These are phyloP conservation scores for Mastacembelus armatus DNA, from an alignment of 2,797 vertebrate species.

Conservation along the genomic window DNA sequence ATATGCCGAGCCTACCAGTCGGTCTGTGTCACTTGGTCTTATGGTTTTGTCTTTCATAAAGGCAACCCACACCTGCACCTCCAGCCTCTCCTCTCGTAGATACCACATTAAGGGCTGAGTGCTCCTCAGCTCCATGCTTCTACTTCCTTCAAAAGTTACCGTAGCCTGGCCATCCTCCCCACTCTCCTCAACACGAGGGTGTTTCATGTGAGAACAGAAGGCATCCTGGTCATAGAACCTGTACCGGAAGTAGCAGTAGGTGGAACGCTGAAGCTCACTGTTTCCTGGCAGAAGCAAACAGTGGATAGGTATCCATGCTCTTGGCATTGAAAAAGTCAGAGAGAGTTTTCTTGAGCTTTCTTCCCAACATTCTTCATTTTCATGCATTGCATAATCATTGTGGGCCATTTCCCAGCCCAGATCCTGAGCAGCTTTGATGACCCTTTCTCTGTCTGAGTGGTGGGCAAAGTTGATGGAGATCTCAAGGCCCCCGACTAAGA, in stretches of 20 bases:
- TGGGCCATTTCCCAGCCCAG: slow-evolving; percentile 84
- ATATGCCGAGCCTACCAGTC: slow-evolving; percentile 92
- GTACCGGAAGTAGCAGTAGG: slow-evolving; percentile 93
- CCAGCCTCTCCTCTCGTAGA: slow-evolving; percentile 91
- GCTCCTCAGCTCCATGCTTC: slow-evolving; percentile 79
- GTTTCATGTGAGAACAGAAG: slow-evolving; percentile 87
- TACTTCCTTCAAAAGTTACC: slow-evolving; percentile 84
- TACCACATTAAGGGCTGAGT: slow-evolving; percentile 91
- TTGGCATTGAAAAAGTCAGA: slow-evolving; percentile 86
- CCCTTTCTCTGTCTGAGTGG: slow-evolving; percentile 87
- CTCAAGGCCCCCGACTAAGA: slow-evolving; percentile 91
- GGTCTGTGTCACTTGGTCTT: slow-evolving; percentile 90
- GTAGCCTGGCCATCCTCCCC: slow-evolving; percentile 69
- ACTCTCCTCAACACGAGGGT: slow-evolving; percentile 79
- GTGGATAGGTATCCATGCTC: slow-evolving; percentile 89
- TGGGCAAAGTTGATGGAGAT: slow-evolving; percentile 88
- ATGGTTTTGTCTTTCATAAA: slow-evolving; percentile 85
- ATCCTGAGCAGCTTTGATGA: slow-evolving; percentile 85
- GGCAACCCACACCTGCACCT: slow-evolving; percentile 94
- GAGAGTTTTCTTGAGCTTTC: slow-evolving; percentile 44
- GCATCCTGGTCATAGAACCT: slow-evolving; percentile 89
- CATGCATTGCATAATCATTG: slow-evolving; percentile 34
- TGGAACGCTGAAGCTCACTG: slow-evolving; percentile 80
- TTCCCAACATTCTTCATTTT: slow-evolving; percentile 60
- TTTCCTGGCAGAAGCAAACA: slow-evolving; percentile 88